Conservation (phyloP, 2,797 vertebrate genomes). For the Notolabrus celidotus region DNA sequence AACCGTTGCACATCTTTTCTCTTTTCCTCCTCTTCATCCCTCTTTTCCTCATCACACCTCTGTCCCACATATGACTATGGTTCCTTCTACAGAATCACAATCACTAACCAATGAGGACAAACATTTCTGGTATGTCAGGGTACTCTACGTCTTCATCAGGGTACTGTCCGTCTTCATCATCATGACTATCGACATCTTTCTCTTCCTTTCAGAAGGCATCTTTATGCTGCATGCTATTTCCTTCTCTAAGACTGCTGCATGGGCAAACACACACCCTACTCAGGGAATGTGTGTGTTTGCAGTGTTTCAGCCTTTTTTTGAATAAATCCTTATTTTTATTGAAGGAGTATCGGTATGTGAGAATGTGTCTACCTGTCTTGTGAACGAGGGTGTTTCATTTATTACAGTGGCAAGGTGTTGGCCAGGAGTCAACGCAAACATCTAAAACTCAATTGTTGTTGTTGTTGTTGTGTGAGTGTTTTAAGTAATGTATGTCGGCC, state of each 20-base stretch:
- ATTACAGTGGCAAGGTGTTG: background rate
- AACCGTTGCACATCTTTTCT: slow-evolving; percentile 85
- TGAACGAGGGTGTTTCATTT: background rate
- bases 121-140: slow-evolving; percentile 92
- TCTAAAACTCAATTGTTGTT: slow-evolving; percentile 11
- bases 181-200: slow-evolving; percentile 14
- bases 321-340: slow-evolving; percentile 18
- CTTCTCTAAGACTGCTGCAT: slow-evolving; percentile 62
- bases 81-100: slow-evolving; percentile 99
- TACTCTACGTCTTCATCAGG: slow-evolving; percentile 70
- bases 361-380: background rate
- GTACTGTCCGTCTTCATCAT: slow-evolving; percentile 70
- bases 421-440: slow-evolving; percentile 16
- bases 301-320: slow-evolving; percentile 40
- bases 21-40: slow-evolving; percentile 53
- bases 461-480: slow-evolving; percentile 41
- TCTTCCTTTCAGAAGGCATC: slow-evolving; percentile 45
- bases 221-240: slow-evolving; percentile 80
- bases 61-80: slow-evolving; percentile 89
- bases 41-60: slow-evolving; percentile 84
- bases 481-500: slow-evolving; percentile 40
- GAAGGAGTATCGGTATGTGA: background rate
- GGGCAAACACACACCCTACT: slow-evolving; percentile 61
- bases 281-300: slow-evolving; percentile 50
- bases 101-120: slow-evolving; percentile 98